Conservation (phyloP, 2,888 invertebrate species). For the Cataglyphis rosenhaueri region DNA sequence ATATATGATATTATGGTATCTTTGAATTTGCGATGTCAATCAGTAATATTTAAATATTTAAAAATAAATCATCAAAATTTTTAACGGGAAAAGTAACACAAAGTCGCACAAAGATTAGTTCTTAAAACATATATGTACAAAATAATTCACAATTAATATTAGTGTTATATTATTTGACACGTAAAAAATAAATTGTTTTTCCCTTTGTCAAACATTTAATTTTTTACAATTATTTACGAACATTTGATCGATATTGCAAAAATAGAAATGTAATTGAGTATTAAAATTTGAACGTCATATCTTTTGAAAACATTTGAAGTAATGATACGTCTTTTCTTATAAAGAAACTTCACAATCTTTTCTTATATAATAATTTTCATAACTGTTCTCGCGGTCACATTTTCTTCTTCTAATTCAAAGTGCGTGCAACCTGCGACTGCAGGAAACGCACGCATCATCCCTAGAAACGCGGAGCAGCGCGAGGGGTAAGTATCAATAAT, state of each 20-base stretch:
- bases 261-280: not conserved
- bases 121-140: conserved; percentile 1
- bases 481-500: conserved; percentile 84
- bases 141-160: not conserved
- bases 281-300: not conserved
- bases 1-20: not conserved
- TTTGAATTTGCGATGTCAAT: not conserved
- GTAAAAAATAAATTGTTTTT: not conserved
- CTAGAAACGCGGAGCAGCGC: conserved; percentile 61
- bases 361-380: not conserved
- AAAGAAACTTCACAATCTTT: not conserved
- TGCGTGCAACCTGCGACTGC: conserved; percentile 40
- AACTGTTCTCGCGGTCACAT: not conserved
- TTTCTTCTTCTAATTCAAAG: conserved; percentile 7
- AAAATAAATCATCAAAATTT: not conserved
- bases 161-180: not conserved
- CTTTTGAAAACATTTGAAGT: not conserved
- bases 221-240: not conserved
- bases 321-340: not conserved
- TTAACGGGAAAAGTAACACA: not conserved
- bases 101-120: not conserved
- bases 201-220: not conserved
- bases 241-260: not conserved
- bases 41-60: not conserved
- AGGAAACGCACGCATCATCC: conserved; percentile 49